These are phyloP conservation scores for Protomyctophum bolini DNA, from an alignment of 2,113 vertebrate genomes.

Conservation along the genomic window DNA sequence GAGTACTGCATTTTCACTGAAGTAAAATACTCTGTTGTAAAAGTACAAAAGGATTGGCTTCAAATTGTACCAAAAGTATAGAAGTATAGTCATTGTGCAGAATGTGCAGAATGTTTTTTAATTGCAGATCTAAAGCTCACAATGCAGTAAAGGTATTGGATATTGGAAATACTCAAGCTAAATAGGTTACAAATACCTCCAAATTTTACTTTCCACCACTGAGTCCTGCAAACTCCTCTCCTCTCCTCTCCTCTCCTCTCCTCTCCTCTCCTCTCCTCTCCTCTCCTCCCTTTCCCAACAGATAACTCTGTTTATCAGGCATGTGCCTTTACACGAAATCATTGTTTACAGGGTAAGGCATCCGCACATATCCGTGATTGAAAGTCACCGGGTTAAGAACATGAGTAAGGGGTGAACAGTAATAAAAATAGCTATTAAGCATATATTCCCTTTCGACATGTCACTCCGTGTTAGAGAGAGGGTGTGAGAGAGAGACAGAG, in stretches of 20 bases:
- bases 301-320: slow-evolving; percentile 59
- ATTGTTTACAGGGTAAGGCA: slow-evolving; percentile 60
- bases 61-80: too few species aligned
- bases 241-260: not conserved
- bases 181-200: not conserved
- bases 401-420: slow-evolving; percentile 77
- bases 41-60: too few species aligned
- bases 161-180: too few species aligned
- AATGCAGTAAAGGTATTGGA: not conserved
- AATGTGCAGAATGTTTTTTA: too few species aligned
- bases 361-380: slow-evolving; percentile 61
- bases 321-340: slow-evolving; percentile 52
- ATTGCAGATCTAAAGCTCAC: too few species aligned
- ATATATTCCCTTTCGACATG: slow-evolving; percentile 75
- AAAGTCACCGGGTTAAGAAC: slow-evolving; percentile 73
- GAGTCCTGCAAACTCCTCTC: not conserved
- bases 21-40: too few species aligned
- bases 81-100: too few species aligned
- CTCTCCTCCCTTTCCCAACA: not conserved
- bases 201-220: not conserved
- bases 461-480: slow-evolving; percentile 69
- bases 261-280: not conserved
- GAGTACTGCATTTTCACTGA: too few species aligned
- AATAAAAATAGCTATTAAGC: slow-evolving; percentile 81
- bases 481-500: not conserved